Base-by-base conservation (phyloP, 2,888 invertebrate genomes). In the Patella ulyssiponensis region DNA sequence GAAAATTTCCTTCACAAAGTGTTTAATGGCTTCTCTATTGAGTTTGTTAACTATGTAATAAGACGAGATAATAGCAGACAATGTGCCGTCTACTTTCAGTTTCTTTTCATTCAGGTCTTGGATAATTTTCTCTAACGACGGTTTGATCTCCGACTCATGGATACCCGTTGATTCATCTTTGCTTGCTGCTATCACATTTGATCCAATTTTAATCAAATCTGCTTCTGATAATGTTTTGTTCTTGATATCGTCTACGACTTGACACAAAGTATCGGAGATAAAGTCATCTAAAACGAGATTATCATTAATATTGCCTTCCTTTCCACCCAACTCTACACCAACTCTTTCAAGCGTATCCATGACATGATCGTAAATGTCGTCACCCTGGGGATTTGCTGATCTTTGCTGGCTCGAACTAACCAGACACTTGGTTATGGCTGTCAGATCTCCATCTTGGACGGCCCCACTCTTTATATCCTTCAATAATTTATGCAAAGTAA, bases 211-310 rank as follows among this genome's bases (percentile, higher is more conserved):
- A 44, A 80, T 69, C 27, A 86, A 70, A 72, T 83, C 81, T 0
- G 80, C 81, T 69, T 82, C 81, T 15, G 83, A 77, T 1, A 86
- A 74, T 27, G 71, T 74, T 23, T 83, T 83, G 7, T 81, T 54
- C 51, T 83, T 81, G 9, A 86, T 76, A 58, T 86, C 85, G 20
- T 81, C 77, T 54, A 83, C 82, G 0, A 86, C 73, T 15, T 79
- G 77, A 33, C 80, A 78, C 20, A 86, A 74, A 3, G 84, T 84
- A 3, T 64, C 78, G 12, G 86, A 73, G 74, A 86, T 83, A 64
- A 85, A 86, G 23, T 85, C 82, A 73, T 86, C 85, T 11, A 85
- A 75, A 23, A 82, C 77, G 0, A 84, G 82, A 76, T 80, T 79
- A 69, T 83, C 81, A 23, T 80, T 76, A 12, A 76, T 73, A 54